Conservation (phyloP, 2,797 vertebrate genomes). For the Xyrichtys novacula region DNA sequence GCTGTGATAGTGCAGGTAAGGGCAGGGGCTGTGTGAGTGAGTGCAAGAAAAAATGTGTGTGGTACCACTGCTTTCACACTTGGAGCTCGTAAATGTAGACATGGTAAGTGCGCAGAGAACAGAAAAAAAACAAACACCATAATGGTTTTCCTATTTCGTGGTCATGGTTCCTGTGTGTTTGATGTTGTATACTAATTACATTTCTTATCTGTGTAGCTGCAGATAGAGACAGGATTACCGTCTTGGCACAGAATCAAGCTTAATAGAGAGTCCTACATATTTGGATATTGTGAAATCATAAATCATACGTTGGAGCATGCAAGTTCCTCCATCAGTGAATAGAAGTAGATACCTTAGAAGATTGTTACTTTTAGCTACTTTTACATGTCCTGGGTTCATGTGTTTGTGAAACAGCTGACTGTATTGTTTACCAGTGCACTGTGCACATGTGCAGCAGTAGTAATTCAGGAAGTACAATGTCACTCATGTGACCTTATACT, state of each 20-base stretch:
- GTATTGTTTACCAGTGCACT: too few species aligned
- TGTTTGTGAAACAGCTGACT: too few species aligned
- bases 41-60: background rate
- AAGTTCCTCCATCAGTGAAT: background rate
- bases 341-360: conserved; percentile 9
- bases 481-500: too few species aligned
- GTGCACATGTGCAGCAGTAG: too few species aligned
- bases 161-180: background rate
- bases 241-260: background rate
- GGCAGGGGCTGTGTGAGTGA: background rate
- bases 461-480: too few species aligned
- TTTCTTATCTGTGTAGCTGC: background rate
- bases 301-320: background rate
- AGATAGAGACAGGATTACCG: background rate
- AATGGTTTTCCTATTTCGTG: background rate
- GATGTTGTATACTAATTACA: background rate
- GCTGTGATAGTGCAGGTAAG: conserved; percentile 3
- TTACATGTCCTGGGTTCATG: conserved; percentile 18
- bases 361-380: background rate
- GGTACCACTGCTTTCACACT: background rate
- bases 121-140: background rate
- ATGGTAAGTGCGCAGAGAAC: background rate
- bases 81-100: background rate
- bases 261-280: background rate
- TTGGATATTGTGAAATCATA: background rate